Base-by-base conservation (phyloP, 2,888 invertebrate genomes). In the Drosophila paranaensis region DNA sequence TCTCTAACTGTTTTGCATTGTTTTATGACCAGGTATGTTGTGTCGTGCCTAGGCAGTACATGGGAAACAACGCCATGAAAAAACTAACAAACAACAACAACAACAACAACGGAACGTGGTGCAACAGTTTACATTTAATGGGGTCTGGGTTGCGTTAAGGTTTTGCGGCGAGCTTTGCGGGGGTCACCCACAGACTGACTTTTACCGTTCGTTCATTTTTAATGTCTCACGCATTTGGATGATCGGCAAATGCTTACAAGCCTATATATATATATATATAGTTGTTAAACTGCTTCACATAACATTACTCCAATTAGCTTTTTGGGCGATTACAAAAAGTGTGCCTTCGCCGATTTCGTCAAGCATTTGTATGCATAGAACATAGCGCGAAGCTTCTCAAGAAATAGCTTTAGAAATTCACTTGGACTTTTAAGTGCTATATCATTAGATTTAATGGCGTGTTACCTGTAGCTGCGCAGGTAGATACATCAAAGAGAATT, bases 1-100 rank as follows among this genome's bases (percentile, higher is more conserved):
- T 79, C 75, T 79, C 75, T 89, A 88, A 90, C 89, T 90, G 90
- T 87, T 86, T 87, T 90, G 87, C 87, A 87, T 87, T 90, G 90
- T 90, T 90, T 88, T 88, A 90, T 84, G 87, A 90, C 70, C 90
- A 77, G 73, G 51, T 70, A 65, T 20, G 37, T 53, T 69, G 68
- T 69, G 74, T 88, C 74, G 88, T 71, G 71, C 69, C 64, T 74
- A 50, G 51, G 51, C 55, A 69, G 64, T 66, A 90, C 85, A 88
- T 88, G 90, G 82, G 88, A 88, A 88, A 75, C 83, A 77, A 63
- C 80, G 67, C 72, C 71, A 71, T 58, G 65, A 33, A 48, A 46
- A 73, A 74, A 57, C 30, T 1, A 6, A 33, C 30, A 66, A 62
- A 43, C 65, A 70, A 65, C 60, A 72, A 57, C 67, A 73, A 37